A percentile compares a stretch with the other conserved stretches of the same genome.
Evolutionary conservation across 2,888 invertebrate species (phyloP).

Genomic region (Melipona bicolor): DNA sequence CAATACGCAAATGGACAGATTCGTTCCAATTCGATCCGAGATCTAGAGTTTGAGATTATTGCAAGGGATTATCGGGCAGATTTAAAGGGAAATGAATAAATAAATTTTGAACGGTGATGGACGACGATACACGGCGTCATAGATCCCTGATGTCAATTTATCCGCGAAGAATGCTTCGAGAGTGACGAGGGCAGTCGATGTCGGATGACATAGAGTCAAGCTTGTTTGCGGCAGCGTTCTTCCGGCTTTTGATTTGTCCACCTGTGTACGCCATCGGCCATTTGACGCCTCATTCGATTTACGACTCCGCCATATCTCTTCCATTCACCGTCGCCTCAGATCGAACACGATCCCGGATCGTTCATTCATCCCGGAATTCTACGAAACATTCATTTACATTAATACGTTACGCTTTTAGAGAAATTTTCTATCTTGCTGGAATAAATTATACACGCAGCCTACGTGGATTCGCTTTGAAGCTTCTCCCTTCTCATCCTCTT

Average conservation of each 20-base stretch:
- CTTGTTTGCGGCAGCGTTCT: conserved; percentile 16
- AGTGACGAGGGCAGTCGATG: conserved; percentile 8
- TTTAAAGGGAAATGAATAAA: not conserved
- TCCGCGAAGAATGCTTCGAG: not conserved
- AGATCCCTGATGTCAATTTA: not conserved
- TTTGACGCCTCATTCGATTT: conserved; percentile 23
- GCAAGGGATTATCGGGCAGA: not conserved
- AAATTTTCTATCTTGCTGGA: not conserved
- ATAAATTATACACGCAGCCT: not conserved
- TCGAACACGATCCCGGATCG: not conserved
- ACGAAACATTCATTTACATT: no score
- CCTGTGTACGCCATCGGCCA: not conserved
- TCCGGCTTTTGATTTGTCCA: conserved; percentile 22
- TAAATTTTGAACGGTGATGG: not conserved
- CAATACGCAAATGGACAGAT: no score
- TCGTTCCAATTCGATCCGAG: not conserved
- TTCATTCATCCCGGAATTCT: not conserved
- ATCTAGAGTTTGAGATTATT: not conserved
- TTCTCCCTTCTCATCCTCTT: not conserved
- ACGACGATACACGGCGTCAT: not conserved
- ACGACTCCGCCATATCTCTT: conserved; percentile 18
- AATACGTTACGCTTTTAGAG: not conserved
- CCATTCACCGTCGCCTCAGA: not conserved
- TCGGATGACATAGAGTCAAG: conserved; percentile 16
- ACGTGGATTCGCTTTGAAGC: not conserved